These are phyloP conservation scores for Mola mola DNA, from an alignment of 2,113 vertebrate species.

Conservation along the genomic window DNA sequence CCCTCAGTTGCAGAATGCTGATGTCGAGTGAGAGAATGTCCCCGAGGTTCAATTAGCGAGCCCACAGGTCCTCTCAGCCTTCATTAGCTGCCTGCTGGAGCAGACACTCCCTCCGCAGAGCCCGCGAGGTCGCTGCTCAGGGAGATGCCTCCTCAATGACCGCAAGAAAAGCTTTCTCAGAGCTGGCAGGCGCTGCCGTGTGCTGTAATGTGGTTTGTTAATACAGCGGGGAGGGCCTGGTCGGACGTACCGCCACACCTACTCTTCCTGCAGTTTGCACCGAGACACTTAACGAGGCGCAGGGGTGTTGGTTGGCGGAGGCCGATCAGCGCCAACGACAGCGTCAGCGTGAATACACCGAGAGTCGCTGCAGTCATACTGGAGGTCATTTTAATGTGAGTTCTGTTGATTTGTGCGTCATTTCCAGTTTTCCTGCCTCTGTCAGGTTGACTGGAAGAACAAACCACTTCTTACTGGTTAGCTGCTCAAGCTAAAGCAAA, in stretches of 20 bases:
- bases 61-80: constrained; percentile 71
- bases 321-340: too few species aligned
- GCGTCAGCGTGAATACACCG: not conserved
- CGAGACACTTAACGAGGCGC: constrained; percentile 70
- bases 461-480: not conserved
- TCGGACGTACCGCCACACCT: constrained; percentile 20
- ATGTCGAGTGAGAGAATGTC: constrained; percentile 77
- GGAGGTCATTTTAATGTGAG: too few species aligned
- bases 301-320: constrained; percentile 55
- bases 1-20: constrained; percentile 59
- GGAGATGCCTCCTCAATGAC: constrained; percentile 54
- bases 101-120: constrained; percentile 48
- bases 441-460: too few species aligned
- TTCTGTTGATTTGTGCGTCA: too few species aligned
- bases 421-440: too few species aligned
- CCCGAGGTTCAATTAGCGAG: constrained; percentile 76
- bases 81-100: constrained; percentile 76
- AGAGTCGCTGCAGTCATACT: too few species aligned
- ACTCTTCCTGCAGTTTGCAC: constrained; percentile 36
- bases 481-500: too few species aligned
- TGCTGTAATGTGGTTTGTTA: constrained; percentile 65
- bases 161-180: constrained; percentile 35
- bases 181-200: constrained; percentile 21
- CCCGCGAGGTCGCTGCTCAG: not conserved
- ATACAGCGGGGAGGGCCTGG: constrained; percentile 21